Conservation (phyloP, 2,113 vertebrate species). For the Sinocyclocheilus maitianheensis region DNA sequence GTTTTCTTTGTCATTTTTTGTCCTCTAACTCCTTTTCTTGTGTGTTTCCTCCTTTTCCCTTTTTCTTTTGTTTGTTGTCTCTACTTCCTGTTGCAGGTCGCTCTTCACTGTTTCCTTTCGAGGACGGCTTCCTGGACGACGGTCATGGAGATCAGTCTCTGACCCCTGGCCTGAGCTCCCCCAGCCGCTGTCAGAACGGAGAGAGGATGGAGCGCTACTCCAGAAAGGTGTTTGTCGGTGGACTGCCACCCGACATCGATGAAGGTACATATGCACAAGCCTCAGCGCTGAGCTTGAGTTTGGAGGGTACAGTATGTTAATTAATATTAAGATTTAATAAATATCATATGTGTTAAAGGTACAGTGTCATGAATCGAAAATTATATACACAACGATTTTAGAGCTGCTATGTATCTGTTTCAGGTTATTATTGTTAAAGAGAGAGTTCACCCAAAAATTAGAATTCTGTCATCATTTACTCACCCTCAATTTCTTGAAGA, state of each 20-base stretch:
- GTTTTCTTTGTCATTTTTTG: background rate
- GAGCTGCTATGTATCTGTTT: background rate
- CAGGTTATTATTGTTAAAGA: background rate
- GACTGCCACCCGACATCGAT: conserved; percentile 97
- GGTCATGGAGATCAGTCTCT: conserved; percentile 91
- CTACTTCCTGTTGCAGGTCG: conserved; percentile 82
- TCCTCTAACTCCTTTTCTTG: background rate
- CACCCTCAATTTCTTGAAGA: too few species aligned
- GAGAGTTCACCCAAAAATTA: background rate
- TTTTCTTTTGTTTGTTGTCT: conserved; percentile 3
- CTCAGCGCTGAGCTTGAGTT: background rate
- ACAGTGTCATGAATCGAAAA: background rate
- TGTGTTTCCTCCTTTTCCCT: background rate
- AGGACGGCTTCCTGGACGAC: conserved; percentile 96
- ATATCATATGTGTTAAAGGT: background rate
- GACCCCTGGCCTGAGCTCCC: conserved; percentile 93
- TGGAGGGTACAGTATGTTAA: background rate
- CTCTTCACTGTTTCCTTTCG: conserved; percentile 97
- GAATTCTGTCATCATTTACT: too few species aligned
- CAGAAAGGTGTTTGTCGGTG: conserved; percentile 98
- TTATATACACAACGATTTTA: background rate
- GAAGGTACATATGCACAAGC: conserved; percentile 82
- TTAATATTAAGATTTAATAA: background rate
- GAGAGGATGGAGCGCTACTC: conserved; percentile 98
- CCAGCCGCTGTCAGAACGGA: conserved; percentile 95